Percentiles rank a stretch among this genome's conserved stretches.
Evolutionary conservation across 2,888 invertebrate genomes (phyloP).

Genomic region (Eudasyphora cyanicolor): DNA sequence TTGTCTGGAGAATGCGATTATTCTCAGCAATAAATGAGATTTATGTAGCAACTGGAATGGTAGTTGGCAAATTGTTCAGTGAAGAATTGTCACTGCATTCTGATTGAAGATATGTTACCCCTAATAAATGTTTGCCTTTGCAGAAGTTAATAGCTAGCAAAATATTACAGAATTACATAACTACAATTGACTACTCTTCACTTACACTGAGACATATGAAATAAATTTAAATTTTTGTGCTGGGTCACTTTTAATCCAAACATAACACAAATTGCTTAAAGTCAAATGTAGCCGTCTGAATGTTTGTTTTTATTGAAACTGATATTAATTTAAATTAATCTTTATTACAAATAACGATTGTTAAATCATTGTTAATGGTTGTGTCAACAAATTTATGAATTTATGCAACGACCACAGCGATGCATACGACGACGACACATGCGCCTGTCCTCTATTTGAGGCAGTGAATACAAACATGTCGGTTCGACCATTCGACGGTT

Average conservation of each 20-base stretch:
- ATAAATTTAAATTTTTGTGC: too few relatives aligned
- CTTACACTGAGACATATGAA: too few relatives aligned
- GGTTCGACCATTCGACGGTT: neutral
- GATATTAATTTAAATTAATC: neutral
- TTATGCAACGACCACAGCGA: neutral
- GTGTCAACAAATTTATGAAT: constrained; percentile 26
- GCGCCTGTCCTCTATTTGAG: neutral
- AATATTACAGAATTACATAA: too few relatives aligned
- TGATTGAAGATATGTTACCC: too few relatives aligned
- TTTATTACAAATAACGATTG: constrained; percentile 43
- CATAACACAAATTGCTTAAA: neutral
- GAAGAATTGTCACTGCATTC: too few relatives aligned
- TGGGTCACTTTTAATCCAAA: neutral
- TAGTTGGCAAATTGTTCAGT: too few relatives aligned
- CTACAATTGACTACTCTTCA: too few relatives aligned
- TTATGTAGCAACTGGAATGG: too few relatives aligned
- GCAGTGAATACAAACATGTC: neutral
- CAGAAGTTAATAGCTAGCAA: too few relatives aligned
- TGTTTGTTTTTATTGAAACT: neutral
- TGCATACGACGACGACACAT: constrained; percentile 9
- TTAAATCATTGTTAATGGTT: constrained; percentile 42
- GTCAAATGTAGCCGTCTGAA: neutral
- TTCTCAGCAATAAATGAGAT: too few relatives aligned
- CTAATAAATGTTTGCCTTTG: too few relatives aligned
- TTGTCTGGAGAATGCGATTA: too few relatives aligned